Conservation (phyloP, 2,797 vertebrate species). For the Bovichtus variegatus region DNA sequence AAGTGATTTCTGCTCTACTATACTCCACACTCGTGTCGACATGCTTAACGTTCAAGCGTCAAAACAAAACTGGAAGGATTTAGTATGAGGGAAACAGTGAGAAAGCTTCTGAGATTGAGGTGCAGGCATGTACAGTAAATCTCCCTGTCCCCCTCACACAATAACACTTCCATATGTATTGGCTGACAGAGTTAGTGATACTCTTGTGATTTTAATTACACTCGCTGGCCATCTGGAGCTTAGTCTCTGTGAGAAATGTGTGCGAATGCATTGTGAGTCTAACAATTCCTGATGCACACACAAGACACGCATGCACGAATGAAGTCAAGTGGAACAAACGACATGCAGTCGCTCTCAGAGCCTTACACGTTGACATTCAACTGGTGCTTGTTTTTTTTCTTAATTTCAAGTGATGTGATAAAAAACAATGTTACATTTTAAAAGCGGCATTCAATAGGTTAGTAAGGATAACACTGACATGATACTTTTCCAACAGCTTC, state of each 20-base stretch:
- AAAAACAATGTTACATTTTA: too few relatives aligned
- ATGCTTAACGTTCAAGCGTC: too few relatives aligned
- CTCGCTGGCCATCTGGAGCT: slow-evolving; percentile 28
- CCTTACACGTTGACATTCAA: too few relatives aligned
- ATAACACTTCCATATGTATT: slow-evolving; percentile 8
- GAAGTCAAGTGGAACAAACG: neutral
- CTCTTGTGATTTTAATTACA: slow-evolving; percentile 33
- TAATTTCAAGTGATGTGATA: neutral
- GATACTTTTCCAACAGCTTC: neutral
- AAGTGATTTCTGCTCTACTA: too few relatives aligned
- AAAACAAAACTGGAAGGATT: neutral
- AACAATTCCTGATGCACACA: neutral
- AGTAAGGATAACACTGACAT: neutral
- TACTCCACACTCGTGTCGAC: too few relatives aligned
- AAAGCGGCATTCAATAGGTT: neutral
- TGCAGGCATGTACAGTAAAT: neutral
- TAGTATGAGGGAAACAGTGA: neutral
- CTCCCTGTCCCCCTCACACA: slow-evolving; percentile 2
- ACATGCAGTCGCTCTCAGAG: neutral
- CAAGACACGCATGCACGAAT: too few relatives aligned
- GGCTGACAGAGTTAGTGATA: slow-evolving; percentile 22
- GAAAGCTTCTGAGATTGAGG: neutral
- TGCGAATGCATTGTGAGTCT: neutral
- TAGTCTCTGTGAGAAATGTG: neutral
- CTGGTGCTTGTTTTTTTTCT: neutral